These are phyloP conservation scores for Lepetodrilus schrolli DNA, from an alignment of 2,888 invertebrate species.

Conservation along the genomic window DNA sequence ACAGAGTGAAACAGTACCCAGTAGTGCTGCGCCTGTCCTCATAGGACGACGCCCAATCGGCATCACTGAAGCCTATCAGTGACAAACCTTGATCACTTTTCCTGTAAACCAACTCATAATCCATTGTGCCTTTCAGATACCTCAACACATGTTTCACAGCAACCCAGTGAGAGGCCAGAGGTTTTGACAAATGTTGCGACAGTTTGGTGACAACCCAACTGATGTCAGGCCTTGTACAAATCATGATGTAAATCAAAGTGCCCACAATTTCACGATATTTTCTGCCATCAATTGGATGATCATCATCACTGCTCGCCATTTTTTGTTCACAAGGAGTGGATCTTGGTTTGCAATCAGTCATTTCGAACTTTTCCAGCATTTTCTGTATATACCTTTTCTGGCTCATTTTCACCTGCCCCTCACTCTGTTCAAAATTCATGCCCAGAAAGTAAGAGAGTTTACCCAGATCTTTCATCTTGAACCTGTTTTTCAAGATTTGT, in stretches of 20 bases:
- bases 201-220: conserved; percentile 32
- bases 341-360: conserved; percentile 35
- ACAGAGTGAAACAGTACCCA: conserved; percentile 29
- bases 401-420: conserved; percentile 9
- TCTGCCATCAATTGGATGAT: not conserved
- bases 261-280: conserved; percentile 27
- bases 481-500: too few species aligned
- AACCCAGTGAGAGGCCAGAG: not conserved
- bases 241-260: conserved; percentile 34
- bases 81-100: not conserved
- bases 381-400: conserved; percentile 28
- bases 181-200: conserved; percentile 37
- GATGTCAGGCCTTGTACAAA: conserved; percentile 36
- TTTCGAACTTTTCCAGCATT: conserved; percentile 26
- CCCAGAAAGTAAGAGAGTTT: conserved; percentile 34
- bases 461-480: conserved; percentile 42
- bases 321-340: conserved; percentile 30
- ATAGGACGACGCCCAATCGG: conserved; percentile 30
- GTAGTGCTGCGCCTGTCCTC: conserved; percentile 27
- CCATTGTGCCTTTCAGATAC: conserved; percentile 19
- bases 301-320: not conserved
- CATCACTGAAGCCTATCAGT: conserved; percentile 22
- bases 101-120: not conserved
- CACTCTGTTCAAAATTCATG: conserved; percentile 32
- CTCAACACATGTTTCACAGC: too few species aligned